Base-by-base conservation (phyloP, 2,888 invertebrate species). In the Hemistola chrysoprasaria region DNA sequence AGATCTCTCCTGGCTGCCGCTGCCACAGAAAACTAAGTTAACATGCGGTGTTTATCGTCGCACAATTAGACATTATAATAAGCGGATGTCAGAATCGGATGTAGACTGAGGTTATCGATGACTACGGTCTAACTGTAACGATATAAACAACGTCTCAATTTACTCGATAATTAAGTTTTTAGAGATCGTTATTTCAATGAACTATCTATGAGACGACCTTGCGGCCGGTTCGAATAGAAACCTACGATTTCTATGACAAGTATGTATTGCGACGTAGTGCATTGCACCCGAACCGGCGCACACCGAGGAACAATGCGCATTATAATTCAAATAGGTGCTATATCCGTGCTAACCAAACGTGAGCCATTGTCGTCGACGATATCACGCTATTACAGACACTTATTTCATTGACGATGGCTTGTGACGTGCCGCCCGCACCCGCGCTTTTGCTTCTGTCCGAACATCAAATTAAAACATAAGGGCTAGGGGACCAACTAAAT, bases 291-390 rank as follows among this genome's bases (percentile, higher is more conserved):
- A 71, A 67, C 65, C 73, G 71, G 70, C 71, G 69, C 68, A 65
- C 63, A 58, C 68, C 71, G 70, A 69, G 65, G 75, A 84, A 87
- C 87, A 86, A 86, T 86, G 78, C 83, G 74, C 85, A 86, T 87
- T 88, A 83, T 82, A 78, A 87, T 87, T 85, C 83, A 77, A 83
- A 78, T 74, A 78, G 78, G 77, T 77, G 78, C 78, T 81, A 82
- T 84, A 84, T 85, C 84, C 83, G 84, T 69, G 77, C 84, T 70
- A 63, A 68, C 74, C 73, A 74, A 81, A 78, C 85, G 79, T 80
- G 78, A 70, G 64, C 64, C 70, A 68, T 69, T 70, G 73, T 70
- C 60, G 58, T 52, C 59, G 33, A 21, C 50, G 65, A 67, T 71
- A 70, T 62, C 58, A 50, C 48, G 56, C 53, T 56, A 56, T 59